These are phyloP conservation scores for Chelon auratus DNA, from an alignment of 2,797 vertebrate genomes.

Conservation along the genomic window DNA sequence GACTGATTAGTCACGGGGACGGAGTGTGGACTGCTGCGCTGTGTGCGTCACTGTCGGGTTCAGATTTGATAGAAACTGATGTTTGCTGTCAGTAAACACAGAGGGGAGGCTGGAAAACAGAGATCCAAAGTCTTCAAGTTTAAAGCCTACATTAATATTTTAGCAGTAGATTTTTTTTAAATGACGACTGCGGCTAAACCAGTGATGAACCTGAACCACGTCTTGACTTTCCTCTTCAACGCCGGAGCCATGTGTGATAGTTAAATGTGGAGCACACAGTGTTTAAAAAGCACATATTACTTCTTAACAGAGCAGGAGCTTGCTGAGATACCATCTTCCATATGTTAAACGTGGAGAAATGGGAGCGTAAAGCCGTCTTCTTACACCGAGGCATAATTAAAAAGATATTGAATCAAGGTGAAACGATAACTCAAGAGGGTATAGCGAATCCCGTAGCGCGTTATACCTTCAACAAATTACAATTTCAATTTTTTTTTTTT, in stretches of 20 bases:
- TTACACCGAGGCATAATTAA: conserved; percentile 58
- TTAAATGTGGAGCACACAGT: neutral
- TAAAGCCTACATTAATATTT: conserved; percentile 23
- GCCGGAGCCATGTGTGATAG: neutral
- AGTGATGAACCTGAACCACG: conserved; percentile 27
- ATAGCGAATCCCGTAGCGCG: conserved; percentile 10
- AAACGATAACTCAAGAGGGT: conserved; percentile 38
- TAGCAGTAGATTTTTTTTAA: conserved; percentile 8
- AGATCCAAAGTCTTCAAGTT: conserved; percentile 6
- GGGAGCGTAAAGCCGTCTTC: conserved; percentile 19
- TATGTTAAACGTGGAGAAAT: conserved; percentile 45
- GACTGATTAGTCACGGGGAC: conserved; percentile 53
- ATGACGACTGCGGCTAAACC: conserved; percentile 5
- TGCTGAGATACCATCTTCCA: conserved; percentile 54
- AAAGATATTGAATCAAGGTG: conserved; percentile 60
- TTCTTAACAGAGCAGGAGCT: conserved; percentile 29
- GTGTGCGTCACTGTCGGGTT: neutral
- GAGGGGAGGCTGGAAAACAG: neutral
- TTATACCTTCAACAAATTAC: conserved; percentile 42
- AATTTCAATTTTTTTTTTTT: conserved; percentile 54
- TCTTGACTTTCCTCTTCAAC: neutral
- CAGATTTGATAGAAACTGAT: conserved; percentile 42
- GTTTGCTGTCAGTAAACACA: conserved; percentile 31
- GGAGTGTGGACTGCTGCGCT: conserved; percentile 4
- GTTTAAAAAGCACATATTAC: conserved; percentile 39